Conservation (phyloP, 2,113 vertebrate species). For the Stomatorhinus ivindoensis region DNA sequence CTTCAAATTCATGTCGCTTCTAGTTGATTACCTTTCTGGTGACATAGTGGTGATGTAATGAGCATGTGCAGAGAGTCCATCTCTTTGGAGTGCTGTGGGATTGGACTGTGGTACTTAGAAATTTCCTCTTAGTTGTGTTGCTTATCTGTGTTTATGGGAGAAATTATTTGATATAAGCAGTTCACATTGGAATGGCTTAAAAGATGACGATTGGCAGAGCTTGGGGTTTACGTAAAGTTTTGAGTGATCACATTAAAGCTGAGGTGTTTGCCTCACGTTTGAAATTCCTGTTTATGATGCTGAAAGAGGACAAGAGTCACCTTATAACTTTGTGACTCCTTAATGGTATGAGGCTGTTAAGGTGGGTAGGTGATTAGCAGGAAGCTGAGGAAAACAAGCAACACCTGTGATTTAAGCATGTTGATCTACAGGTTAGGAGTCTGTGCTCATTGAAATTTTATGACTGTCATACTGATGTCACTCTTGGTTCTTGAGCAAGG, state of each 20-base stretch:
- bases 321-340: not conserved
- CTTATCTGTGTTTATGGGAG: too few species aligned
- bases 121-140: too few species aligned
- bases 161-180: too few species aligned
- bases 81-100: too few species aligned
- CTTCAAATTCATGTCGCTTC: too few species aligned
- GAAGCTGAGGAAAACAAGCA: not conserved
- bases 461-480: not conserved
- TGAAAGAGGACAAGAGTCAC: not conserved
- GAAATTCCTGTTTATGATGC: not conserved
- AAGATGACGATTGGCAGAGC: too few species aligned
- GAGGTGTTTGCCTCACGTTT: not conserved
- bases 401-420: not conserved
- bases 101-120: too few species aligned
- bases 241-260: not conserved
- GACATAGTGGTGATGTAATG: too few species aligned
- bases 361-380: not conserved
- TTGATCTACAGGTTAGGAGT: not conserved
- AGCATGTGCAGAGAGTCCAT: too few species aligned
- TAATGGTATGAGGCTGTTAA: not conserved
- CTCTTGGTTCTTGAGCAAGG: not conserved
- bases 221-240: not conserved
- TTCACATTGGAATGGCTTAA: too few species aligned
- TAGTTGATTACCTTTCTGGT: too few species aligned
- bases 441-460: not conserved